Base-by-base conservation (phyloP, 1,140 invertebrate species). In the Lepidurus packardi region DNA sequence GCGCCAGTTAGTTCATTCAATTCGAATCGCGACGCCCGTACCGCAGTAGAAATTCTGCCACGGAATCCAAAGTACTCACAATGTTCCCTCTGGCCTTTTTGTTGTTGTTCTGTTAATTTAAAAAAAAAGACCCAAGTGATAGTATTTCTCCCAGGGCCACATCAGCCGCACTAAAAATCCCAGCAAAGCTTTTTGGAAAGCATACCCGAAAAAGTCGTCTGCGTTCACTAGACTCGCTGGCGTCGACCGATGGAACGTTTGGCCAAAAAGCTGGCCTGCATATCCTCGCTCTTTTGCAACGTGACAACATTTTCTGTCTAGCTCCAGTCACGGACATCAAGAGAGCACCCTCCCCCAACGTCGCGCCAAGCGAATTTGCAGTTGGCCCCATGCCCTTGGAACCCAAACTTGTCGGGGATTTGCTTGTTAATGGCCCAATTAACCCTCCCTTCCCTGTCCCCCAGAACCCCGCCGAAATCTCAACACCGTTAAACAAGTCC, bases 361-460 rank as follows among this genome's bases (percentile, higher is more conserved):
- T 34, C 53, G 13, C 21, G 53, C 53, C 53, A 65, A 16, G 53
- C 53, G 53, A 65, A 65, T 65, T 65, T 65, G 53, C 53, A n/a
- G 53, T 65, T 65, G 53, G 53, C 53, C 53, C 13, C 13, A 7
- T 65, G 53, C 53, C 53, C 53, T 65, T 65, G 53, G 53, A 34
- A 34, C 34, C 34, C 34, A 34, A 34, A 34, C 34, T 34, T 34
- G 34, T 34, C 34, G 34, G 34, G 34, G 4, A n/a, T 65, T 65
- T 65, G 13, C 53, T 65, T 65, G n/a, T 65, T 65, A 65, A 65
- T 65, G 53, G 53, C 53, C 13, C 53, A 65, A 65, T 16, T 65
- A 65, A 65, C 53, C n/a, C 53, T 65, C 53, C 53, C 53, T 65
- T 65, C 53, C 13, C 53, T 65, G 53, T 65, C 53, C 21, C 53